Conservation (phyloP, 2,888 invertebrate species). For the Balanococcus diminutus region DNA sequence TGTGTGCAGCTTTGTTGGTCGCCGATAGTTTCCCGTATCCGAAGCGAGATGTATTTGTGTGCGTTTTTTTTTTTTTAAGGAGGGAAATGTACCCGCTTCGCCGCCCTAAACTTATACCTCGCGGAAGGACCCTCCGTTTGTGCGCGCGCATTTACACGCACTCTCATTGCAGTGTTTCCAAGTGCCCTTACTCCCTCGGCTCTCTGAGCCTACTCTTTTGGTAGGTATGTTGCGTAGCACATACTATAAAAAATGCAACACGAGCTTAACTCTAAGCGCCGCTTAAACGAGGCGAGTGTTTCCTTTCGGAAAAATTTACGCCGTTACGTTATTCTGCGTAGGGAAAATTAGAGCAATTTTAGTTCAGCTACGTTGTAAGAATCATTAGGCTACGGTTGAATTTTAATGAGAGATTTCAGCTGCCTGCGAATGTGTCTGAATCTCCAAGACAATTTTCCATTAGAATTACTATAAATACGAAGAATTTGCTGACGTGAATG, state of each 20-base stretch:
- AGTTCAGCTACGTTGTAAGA: too few relatives aligned
- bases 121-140: background rate
- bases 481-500: too few relatives aligned
- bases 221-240: background rate
- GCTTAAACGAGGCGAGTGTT: conserved; percentile 1
- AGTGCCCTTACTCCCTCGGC: background rate
- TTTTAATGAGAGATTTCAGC: too few relatives aligned
- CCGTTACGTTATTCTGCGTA: too few relatives aligned
- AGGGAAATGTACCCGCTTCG: background rate
- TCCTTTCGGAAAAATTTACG: too few relatives aligned
- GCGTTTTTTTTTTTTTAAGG: conserved; percentile 20
- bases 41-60: background rate
- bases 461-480: too few relatives aligned
- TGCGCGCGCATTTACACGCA: conserved; percentile 19
- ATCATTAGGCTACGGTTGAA: too few relatives aligned
- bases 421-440: too few relatives aligned
- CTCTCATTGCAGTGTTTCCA: conserved; percentile 15
- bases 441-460: too few relatives aligned
- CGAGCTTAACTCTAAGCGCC: background rate
- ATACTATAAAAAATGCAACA: conserved; percentile 13
- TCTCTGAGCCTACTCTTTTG: background rate
- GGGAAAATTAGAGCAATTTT: too few relatives aligned
- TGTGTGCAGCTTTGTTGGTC: background rate
- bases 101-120: background rate
- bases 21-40: background rate